Evolutionary conservation across 2,888 invertebrate species (phyloP).

Genomic region (Epicampocera succincta): DNA sequence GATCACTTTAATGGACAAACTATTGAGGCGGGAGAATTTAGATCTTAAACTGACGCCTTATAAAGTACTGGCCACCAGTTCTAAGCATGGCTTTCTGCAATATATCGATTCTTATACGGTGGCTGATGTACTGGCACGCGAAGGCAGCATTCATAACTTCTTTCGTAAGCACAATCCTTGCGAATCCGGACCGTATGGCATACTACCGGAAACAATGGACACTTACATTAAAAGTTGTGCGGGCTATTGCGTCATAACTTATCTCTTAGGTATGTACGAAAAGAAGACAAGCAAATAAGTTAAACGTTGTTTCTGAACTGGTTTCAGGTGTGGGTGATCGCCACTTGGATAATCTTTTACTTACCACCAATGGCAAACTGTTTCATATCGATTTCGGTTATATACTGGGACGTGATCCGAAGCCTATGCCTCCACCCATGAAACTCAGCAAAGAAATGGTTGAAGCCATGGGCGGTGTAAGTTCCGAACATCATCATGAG

Average conservation of each 20-base stretch:
- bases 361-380: constrained; percentile 93
- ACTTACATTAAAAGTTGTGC: constrained; percentile 98
- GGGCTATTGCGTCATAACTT: constrained; percentile 99
- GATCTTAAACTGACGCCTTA: constrained; percentile 98
- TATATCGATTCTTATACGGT: constrained; percentile 96
- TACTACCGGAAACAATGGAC: constrained; percentile 97
- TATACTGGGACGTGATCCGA: constrained; percentile 98
- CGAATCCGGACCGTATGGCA: constrained; percentile 93
- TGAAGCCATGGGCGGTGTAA: constrained; percentile 96
- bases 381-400: constrained; percentile 99
- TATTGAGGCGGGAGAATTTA: constrained; percentile 95
- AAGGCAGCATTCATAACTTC: constrained; percentile 95
- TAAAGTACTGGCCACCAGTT: constrained; percentile 96
- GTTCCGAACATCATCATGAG: constrained; percentile 95
- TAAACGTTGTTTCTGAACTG: not conserved
- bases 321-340: constrained; percentile 95
- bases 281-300: too few species aligned
- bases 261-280: constrained; percentile 89
- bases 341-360: constrained; percentile 97
- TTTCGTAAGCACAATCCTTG: constrained; percentile 95
- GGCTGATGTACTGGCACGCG: constrained; percentile 93
- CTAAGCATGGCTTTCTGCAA: constrained; percentile 97
- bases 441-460: constrained; percentile 99
- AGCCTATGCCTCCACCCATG: constrained; percentile 99
- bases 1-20: constrained; percentile 98